Evolutionary conservation across 2,797 vertebrate species (phyloP).

Genomic region (Columba guinea): DNA sequence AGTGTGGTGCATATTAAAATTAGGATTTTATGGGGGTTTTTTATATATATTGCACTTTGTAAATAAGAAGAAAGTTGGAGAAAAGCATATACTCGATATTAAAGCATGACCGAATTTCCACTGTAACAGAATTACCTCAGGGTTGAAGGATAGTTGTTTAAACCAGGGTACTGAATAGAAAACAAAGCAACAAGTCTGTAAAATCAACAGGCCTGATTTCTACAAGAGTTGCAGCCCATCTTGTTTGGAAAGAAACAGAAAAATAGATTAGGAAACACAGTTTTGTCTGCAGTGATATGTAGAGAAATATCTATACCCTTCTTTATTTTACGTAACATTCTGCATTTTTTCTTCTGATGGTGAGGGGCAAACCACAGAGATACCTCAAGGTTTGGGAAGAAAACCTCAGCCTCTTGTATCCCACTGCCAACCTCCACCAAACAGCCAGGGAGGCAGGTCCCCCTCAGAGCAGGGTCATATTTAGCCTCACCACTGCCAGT

Average conservation of each 20-base stretch:
- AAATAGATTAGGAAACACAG: not conserved
- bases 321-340: not conserved
- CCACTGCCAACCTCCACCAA: not conserved
- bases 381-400: not conserved
- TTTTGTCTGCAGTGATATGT: accelerated
- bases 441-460: not conserved
- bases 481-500: not conserved
- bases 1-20: not conserved
- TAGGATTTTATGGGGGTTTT: not conserved
- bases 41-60: not conserved
- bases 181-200: not conserved
- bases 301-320: not conserved
- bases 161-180: not conserved
- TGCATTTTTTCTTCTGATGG: not conserved
- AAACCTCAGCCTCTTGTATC: accelerated
- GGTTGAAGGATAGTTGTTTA: not conserved
- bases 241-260: not conserved
- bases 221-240: not conserved
- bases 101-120: not conserved
- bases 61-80: not conserved
- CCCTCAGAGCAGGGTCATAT: not conserved
- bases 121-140: not conserved
- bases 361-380: not conserved
- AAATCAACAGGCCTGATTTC: not conserved
- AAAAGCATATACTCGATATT: not conserved